Percentiles rank a stretch among this genome's conserved stretches.
Conservation (phyloP, 2,113 vertebrate genomes). For the Hystrix brachyura region DNA sequence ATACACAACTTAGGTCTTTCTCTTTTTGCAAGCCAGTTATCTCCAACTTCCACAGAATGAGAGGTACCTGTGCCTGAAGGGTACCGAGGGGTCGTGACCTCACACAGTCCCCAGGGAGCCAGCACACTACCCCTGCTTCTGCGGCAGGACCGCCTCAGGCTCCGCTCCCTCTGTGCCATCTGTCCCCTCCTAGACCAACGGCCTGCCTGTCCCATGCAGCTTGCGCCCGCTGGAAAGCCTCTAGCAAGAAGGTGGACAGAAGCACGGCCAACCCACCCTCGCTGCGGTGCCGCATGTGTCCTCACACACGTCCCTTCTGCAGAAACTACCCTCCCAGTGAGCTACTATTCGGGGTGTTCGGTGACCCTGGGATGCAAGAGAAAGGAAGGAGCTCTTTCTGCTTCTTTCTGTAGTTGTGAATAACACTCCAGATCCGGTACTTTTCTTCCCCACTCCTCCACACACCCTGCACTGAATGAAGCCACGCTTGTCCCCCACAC, state of each 20-base stretch:
- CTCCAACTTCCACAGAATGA: background rate
- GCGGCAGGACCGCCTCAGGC: background rate
- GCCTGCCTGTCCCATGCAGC: background rate
- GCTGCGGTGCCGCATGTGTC: background rate
- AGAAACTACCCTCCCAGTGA: background rate
- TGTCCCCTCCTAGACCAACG: background rate
- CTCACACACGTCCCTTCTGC: background rate
- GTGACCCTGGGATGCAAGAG: background rate
- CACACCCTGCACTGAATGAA: background rate
- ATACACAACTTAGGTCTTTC: background rate
- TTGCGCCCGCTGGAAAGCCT: background rate
- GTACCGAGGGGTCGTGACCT: background rate
- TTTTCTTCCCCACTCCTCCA: background rate
- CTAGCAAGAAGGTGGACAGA: background rate
- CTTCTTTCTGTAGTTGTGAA: background rate
- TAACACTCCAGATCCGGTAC: background rate
- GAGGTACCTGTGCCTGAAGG: background rate
- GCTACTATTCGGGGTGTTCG: background rate
- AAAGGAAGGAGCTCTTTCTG: background rate
- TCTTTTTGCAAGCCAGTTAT: background rate
- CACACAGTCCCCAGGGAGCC: background rate
- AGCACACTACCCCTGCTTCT: background rate
- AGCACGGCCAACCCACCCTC: background rate
- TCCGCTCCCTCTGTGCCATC: background rate
- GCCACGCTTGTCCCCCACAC: rapidly evolving